Percentiles rank a stretch among this genome's conserved stretches.
Evolutionary conservation across 2,113 vertebrate species (phyloP).

Genomic region (Platichthys flesus): DNA sequence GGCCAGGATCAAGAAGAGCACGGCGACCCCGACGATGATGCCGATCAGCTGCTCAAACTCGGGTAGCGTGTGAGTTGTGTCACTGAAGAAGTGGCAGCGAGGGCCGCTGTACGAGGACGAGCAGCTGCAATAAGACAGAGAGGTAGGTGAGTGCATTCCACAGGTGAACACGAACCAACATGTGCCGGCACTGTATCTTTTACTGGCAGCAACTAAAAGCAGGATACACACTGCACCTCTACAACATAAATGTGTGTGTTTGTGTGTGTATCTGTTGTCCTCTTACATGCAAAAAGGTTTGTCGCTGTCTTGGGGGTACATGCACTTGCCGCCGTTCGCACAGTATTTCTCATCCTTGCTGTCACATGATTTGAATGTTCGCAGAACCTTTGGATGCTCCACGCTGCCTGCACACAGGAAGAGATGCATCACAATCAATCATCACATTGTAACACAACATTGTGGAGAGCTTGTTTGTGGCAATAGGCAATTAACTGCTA

Average conservation of each 20-base stretch:
- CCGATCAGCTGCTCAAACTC: slow-evolving; percentile 63
- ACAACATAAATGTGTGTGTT: too few species aligned
- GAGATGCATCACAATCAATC: neutral
- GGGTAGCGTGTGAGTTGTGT: rapidly evolving
- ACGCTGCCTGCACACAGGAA: slow-evolving; percentile 46
- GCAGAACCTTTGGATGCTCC: slow-evolving; percentile 36
- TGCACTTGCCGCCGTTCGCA: slow-evolving; percentile 71
- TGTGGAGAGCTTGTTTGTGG: too few species aligned
- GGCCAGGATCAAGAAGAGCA: slow-evolving; percentile 56
- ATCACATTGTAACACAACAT: too few species aligned
- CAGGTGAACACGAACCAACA: slow-evolving; percentile 45
- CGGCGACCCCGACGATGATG: slow-evolving; percentile 57
- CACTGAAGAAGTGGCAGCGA: slow-evolving; percentile 54
- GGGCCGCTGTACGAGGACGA: slow-evolving; percentile 31
- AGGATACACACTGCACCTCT: neutral
- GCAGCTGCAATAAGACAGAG: slow-evolving; percentile 65
- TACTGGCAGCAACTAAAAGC: neutral
- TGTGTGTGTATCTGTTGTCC: neutral
- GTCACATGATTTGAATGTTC: slow-evolving; percentile 52
- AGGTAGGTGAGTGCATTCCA: slow-evolving; percentile 44
- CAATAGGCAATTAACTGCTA: neutral
- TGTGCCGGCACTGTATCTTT: neutral
- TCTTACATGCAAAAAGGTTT: slow-evolving; percentile 77
- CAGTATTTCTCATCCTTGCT: slow-evolving; percentile 62
- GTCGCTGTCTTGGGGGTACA: slow-evolving; percentile 67